Evolutionary conservation across 2,113 vertebrate species (phyloP).

Genomic region (Melanerpes formicivorus): DNA sequence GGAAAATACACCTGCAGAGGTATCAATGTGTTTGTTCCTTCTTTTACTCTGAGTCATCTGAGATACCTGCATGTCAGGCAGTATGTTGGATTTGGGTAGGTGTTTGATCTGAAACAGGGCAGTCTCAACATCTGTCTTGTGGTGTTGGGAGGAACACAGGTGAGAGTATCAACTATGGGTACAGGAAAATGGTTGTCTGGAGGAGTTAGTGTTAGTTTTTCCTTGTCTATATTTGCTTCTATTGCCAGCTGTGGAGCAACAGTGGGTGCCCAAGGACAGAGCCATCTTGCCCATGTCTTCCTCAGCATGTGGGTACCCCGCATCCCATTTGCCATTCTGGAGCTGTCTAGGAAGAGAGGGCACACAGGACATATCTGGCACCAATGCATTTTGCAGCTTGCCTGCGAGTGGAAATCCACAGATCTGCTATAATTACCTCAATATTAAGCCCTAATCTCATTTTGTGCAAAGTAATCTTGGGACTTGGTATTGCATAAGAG

Average conservation of each 20-base stretch:
- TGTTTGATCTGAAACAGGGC: not conserved
- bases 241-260: not conserved
- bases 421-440: conserved; percentile 54
- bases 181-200: not conserved
- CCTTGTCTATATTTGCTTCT: not conserved
- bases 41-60: not conserved
- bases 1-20: not conserved
- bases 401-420: not conserved
- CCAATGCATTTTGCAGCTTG: not conserved
- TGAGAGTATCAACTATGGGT: not conserved
- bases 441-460: conserved; percentile 63
- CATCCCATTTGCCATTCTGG: not conserved
- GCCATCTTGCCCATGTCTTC: not conserved
- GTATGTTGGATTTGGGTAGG: not conserved
- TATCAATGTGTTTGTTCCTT: not conserved
- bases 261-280: not conserved
- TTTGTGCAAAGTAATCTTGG: conserved; percentile 47
- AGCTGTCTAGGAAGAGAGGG: not conserved
- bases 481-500: not conserved
- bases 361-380: not conserved
- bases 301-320: fast-evolving
- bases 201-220: not conserved
- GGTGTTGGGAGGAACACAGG: not conserved
- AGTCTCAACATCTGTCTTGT: not conserved
- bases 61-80: not conserved